Conservation (phyloP, 2,113 vertebrate genomes). For the Callorhinus ursinus region DNA sequence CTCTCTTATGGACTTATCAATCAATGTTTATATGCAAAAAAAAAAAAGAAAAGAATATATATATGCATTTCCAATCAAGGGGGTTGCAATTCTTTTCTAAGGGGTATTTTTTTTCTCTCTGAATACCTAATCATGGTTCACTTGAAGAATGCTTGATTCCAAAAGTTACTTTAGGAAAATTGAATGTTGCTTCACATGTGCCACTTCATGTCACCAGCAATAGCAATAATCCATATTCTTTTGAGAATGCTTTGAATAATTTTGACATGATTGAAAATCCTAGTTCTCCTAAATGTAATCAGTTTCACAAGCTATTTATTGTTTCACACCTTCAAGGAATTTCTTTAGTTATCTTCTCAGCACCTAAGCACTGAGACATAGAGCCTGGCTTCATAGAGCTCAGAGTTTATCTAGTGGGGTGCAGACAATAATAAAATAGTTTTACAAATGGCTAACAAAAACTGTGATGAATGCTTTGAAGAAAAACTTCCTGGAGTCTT, state of each 20-base stretch:
- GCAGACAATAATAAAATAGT: background rate
- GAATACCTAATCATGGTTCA: slow-evolving; percentile 26
- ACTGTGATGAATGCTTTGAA: background rate
- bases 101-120: background rate
- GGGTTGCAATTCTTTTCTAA: background rate
- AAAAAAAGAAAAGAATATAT: background rate
- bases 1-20: background rate
- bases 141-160: slow-evolving; percentile 4
- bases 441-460: background rate
- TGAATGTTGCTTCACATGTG: background rate
- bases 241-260: background rate
- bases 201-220: background rate
- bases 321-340: slow-evolving; percentile 34
- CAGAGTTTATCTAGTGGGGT: background rate
- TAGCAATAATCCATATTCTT: background rate
- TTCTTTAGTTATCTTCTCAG: background rate
- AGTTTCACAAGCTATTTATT: slow-evolving; percentile 72
- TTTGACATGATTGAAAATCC: background rate
- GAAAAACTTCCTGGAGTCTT: background rate
- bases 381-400: background rate
- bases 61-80: background rate
- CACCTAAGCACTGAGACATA: background rate
- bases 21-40: background rate
- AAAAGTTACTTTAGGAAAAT: slow-evolving; percentile 2
- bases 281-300: slow-evolving; percentile 42